Conservation (phyloP, 2,797 vertebrate genomes). For the Jordanella pulchra region DNA sequence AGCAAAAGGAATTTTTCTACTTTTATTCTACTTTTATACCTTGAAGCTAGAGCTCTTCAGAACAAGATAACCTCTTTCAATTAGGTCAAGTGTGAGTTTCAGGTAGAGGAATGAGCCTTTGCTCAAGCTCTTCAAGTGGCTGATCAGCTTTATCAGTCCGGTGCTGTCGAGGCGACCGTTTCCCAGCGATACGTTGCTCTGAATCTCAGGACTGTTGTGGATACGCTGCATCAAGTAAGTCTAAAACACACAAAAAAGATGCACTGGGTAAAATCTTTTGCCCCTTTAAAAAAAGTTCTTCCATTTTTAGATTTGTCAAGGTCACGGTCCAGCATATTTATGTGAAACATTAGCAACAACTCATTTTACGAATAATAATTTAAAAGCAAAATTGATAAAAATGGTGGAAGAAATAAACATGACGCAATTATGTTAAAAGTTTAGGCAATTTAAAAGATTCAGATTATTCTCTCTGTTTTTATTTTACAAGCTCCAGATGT, state of each 20-base stretch:
- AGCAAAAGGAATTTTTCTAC: not conserved
- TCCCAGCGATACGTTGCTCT: slow-evolving; percentile 93
- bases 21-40: slow-evolving; percentile 47
- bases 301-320: not conserved
- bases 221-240: slow-evolving; percentile 93
- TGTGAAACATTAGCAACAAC: too few species aligned
- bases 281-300: not conserved
- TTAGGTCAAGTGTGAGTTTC: slow-evolving; percentile 96
- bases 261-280: not conserved
- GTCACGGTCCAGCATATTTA: too few species aligned
- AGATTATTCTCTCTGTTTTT: too few species aligned
- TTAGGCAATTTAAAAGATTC: too few species aligned
- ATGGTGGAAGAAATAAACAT: too few species aligned
- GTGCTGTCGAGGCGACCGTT: slow-evolving; percentile 95
- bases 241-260: slow-evolving; percentile 34
- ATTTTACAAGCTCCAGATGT: too few species aligned
- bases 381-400: too few species aligned
- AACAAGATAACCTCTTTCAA: slow-evolving; percentile 94
- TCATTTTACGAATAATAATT: too few species aligned
- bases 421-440: too few species aligned
- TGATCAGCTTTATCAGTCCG: slow-evolving; percentile 89
- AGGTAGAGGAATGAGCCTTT: slow-evolving; percentile 95
- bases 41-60: slow-evolving; percentile 99
- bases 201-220: slow-evolving; percentile 94
- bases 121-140: slow-evolving; percentile 95